A percentile compares a stretch with the other conserved stretches of the same genome.
Evolutionary conservation across 2,797 vertebrate genomes (phyloP).

Genomic region (Antennarius maculatus): DNA sequence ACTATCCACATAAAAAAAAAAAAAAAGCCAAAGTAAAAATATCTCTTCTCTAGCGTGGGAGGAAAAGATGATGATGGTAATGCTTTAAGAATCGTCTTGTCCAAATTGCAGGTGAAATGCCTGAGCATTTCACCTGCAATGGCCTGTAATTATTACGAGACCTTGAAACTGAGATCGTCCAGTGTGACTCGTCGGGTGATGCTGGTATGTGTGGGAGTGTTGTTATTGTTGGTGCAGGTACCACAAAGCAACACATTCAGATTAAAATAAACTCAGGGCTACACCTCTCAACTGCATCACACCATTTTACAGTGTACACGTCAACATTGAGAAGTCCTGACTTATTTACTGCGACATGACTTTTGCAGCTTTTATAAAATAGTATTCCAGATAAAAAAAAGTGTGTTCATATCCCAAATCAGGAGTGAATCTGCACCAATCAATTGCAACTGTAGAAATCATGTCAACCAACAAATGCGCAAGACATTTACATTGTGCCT

Average conservation of each 20-base stretch:
- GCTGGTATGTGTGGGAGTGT: slow-evolving; percentile 31
- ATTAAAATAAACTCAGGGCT: slow-evolving; percentile 23
- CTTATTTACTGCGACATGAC: slow-evolving; percentile 11
- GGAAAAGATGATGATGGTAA: slow-evolving; percentile 42
- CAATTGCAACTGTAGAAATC: slow-evolving; percentile 21
- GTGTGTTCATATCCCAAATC: slow-evolving; percentile 9
- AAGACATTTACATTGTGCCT: slow-evolving; percentile 81
- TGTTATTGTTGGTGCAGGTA: slow-evolving; percentile 8
- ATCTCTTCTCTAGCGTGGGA: slow-evolving; percentile 27
- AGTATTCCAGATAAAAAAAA: slow-evolving; percentile 67
- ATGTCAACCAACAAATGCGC: slow-evolving; percentile 62
- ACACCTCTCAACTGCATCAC: neutral
- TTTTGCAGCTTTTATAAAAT: neutral
- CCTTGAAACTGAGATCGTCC: slow-evolving; percentile 17
- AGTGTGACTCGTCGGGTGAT: slow-evolving; percentile 9
- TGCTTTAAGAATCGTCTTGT: slow-evolving; percentile 27
- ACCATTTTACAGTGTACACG: neutral
- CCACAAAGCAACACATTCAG: slow-evolving; percentile 2
- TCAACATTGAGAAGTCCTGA: slow-evolving; percentile 1
- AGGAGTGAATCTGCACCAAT: slow-evolving; percentile 26
- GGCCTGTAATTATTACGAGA: no score
- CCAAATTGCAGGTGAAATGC: slow-evolving; percentile 16
- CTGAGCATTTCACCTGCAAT: slow-evolving; percentile 28
- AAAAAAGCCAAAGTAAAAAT: slow-evolving; percentile 64
- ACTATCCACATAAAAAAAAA: slow-evolving; percentile 53